phyloP scores from a whole-genome alignment of 2,797 vertebrate genomes.

The Phaenicophaeus curvirostris region DNA sequence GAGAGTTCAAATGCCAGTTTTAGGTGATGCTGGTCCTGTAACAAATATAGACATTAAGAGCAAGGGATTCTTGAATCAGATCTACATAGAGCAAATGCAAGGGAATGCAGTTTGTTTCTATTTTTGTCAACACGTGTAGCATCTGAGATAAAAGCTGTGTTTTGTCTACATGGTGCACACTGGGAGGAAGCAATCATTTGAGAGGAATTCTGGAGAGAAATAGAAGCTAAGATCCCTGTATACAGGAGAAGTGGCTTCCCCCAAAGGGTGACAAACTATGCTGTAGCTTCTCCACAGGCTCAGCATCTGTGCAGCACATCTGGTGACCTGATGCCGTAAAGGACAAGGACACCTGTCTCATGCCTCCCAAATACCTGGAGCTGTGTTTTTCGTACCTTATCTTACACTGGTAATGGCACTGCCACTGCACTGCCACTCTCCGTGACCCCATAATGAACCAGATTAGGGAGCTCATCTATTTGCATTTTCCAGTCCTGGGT shows the following conservation, averaged over 20 bases:
- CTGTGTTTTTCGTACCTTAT: neutral
- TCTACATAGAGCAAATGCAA: neutral
- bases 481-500: neutral
- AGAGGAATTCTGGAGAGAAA: neutral
- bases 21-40: neutral
- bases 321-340: neutral
- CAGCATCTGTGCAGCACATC: neutral
- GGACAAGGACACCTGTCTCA: neutral
- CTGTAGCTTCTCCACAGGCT: neutral
- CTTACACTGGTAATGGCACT: neutral
- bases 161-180: fast-evolving
- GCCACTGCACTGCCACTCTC: neutral
- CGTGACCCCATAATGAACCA: neutral
- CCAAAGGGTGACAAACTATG: neutral
- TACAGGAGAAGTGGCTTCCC: neutral
- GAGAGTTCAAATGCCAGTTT: neutral
- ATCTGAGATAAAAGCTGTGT: neutral
- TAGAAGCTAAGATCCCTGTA: neutral
- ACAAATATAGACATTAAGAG: neutral
- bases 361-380: neutral
- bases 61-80: neutral
- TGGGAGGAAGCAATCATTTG: neutral
- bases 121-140: neutral
- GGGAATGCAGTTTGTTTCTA: neutral
- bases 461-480: neutral